Conservation (phyloP, 2,797 vertebrate genomes). For the Cryptoblepharus egeriae region DNA sequence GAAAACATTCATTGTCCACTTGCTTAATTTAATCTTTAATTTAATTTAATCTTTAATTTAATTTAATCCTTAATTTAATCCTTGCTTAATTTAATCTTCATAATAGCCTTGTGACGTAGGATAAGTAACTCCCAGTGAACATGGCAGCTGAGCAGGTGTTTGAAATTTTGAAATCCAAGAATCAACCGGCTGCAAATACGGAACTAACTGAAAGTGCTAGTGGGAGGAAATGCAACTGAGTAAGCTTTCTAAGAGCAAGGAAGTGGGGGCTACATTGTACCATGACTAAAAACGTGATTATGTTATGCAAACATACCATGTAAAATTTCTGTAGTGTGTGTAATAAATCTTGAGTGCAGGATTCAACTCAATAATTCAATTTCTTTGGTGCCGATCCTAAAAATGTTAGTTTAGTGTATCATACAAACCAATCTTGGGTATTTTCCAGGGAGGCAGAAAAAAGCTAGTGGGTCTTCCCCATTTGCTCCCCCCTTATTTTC, state of each 20-base stretch:
- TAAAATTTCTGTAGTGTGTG: neutral
- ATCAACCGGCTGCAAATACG: no score
- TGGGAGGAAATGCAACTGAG: no score
- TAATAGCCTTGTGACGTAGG: neutral
- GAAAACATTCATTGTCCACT: neutral
- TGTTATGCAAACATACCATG: no score
- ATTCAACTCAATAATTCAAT: neutral
- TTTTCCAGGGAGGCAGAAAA: no score
- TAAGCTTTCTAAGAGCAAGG: no score
- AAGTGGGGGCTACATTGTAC: no score
- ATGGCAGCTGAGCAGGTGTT: no score
- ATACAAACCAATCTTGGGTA: neutral
- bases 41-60: neutral
- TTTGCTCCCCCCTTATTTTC: neutral
- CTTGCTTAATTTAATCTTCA: neutral
- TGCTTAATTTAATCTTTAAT: neutral
- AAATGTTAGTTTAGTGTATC: neutral
- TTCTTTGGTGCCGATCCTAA: neutral
- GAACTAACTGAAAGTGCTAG: no score
- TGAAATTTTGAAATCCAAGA: no score
- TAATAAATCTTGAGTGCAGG: no score
- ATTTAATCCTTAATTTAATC: no score
- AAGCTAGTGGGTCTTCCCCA: neutral
- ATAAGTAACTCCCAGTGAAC: neutral
- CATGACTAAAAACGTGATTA: no score